Evolutionary conservation across 2,797 vertebrate species (phyloP).

Genomic region (Heliangelus exortis): DNA sequence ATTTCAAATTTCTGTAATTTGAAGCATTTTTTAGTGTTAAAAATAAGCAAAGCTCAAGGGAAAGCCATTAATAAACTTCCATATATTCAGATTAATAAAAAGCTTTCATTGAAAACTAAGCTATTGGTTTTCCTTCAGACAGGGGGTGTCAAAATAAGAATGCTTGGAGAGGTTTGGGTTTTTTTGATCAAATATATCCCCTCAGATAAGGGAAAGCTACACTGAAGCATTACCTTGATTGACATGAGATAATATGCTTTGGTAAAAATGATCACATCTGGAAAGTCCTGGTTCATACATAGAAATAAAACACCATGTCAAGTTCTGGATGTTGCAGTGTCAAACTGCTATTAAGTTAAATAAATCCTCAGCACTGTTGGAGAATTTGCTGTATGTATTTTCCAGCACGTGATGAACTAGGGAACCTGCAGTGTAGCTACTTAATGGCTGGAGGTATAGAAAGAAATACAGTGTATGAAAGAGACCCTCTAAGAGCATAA

Average conservation of each 20-base stretch:
- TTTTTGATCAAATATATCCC: neutral
- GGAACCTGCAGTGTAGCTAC: neutral
- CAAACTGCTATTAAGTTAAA: conserved; percentile 35
- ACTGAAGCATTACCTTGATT: conserved; percentile 7
- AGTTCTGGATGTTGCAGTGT: neutral
- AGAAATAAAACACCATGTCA: neutral
- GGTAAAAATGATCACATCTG: neutral
- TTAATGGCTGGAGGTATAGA: neutral
- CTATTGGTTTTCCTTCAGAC: conserved; percentile 41
- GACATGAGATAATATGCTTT: neutral
- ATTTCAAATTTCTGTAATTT: conserved; percentile 70
- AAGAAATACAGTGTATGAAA: neutral
- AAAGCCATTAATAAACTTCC: conserved; percentile 60
- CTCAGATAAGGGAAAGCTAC: neutral
- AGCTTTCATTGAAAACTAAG: conserved; percentile 52
- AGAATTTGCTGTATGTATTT: conserved; percentile 45
- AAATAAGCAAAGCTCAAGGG: conserved; percentile 68
- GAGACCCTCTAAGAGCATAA: neutral
- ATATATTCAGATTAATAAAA: conserved; percentile 67
- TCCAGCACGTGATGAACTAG: conserved; percentile 31
- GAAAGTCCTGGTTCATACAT: conserved; percentile 2
- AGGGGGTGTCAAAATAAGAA: neutral
- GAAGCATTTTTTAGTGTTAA: conserved; percentile 67
- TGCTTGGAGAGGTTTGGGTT: neutral
- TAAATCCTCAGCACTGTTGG: conserved; percentile 9